Base-by-base conservation (phyloP, 2,113 vertebrate genomes). In the Gymnobelideus leadbeateri region DNA sequence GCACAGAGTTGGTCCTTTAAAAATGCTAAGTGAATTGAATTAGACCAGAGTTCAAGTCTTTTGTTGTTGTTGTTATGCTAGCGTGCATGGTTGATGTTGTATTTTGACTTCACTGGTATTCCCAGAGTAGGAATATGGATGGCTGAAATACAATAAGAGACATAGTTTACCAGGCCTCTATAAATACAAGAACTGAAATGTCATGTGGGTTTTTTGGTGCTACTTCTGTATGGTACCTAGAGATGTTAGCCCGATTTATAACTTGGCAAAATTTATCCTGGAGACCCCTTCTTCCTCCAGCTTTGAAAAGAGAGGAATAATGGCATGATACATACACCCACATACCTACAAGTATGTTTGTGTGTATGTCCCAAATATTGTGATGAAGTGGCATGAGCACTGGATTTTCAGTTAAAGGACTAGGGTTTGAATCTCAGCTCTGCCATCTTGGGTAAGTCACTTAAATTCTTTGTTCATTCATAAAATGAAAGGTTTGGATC, bases 271-370 rank as follows among this genome's bases (percentile, higher is more conserved):
- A 93, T 94, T 92, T 55, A 55, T 57, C 51, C 46, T 77, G 26
- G 93, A 77, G 91, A 52, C 0, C 1, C 55, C 55, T 89, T 94
- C 21, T 3, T 84, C 52, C 3, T 91, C 94, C 37, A 89, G 26
- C 61, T 89, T 93, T 96, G 12, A n/a, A 94, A 95, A 21, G 90
- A 8, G 68, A 95, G 50, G 57, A 89, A 10, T 91, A 61, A 91
- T 28, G 1, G 31, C 3, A 1, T 61, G n/a, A 77, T 91, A 31
- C 23, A 54, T 3, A 54, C 53, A 54, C 53, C 23, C 19, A 53
- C 53, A 54, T 3, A 54, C 52, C 16, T 16, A 52, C 52, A 52
- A 52, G 55, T 57, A 8, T 57, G 25, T 26, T 7, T 57, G 8
- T 57, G 25, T 55, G 6, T 57, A 9, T 61, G 9, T 77, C n/a